Evolutionary conservation across 2,113 vertebrate genomes (phyloP), one percentile per base, ranked within the genome.

Genomic region (Heloderma charlesbogerti): DNA sequence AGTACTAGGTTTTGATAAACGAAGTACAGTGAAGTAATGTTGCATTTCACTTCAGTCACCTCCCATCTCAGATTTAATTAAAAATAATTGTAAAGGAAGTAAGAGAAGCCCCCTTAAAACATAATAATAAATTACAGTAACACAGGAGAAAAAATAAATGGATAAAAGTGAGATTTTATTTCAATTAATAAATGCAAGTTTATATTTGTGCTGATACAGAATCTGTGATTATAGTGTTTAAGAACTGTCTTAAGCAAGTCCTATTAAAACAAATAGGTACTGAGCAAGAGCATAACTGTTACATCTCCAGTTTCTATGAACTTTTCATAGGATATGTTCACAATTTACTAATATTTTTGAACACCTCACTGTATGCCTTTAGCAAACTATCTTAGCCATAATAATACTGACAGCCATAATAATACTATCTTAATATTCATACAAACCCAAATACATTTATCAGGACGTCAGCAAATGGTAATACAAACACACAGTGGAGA

Each of bases 1-100:
- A 85, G 78, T 0, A 10, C 37, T 6, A 85, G 92, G 84, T 5
- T 0, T 71, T 51, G 0, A 48, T 0, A 88, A 8, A 87, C 22
- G 45, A 86, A 75, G 22, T 1, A 48, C 63, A n/a, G n/a, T n/a
- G n/a, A n/a, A 51, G 48, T n/a, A 54, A 57, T 80, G 25, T 2
- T 80, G 43, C 77, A 79, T 63, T 60, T 48, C 84, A 16, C 51
- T 78, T 60, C 18, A 69, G 34, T 82, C 20, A 69, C 0, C n/a
- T 48, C 86, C 71, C 86, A 29, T 8, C 89, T 91, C 37, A 86
- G 29, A 40, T 92, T 71, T 34, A 48, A 71, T 71, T 34, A 48
- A 71, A 86, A 12, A 51, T n/a, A 86, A 48, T n/a, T 45, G 27
- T 45, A 67, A 45, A 40, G 80, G 34, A 82, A 37, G 12, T 84